These are phyloP conservation scores for Chaetodon auriga DNA, from an alignment of 2,113 vertebrate species.

Conservation along the genomic window DNA sequence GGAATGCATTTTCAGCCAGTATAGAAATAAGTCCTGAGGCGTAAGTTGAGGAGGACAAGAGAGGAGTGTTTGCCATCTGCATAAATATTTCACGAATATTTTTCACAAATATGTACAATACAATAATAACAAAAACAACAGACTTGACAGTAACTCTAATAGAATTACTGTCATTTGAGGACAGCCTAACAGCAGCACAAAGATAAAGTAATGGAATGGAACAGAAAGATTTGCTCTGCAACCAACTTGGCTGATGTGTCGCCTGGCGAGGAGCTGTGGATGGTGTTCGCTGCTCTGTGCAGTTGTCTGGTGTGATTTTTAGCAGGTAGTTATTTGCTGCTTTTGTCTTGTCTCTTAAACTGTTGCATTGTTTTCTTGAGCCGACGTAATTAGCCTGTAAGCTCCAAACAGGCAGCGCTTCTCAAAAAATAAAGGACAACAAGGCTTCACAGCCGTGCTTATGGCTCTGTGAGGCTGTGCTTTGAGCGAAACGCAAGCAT, in stretches of 20 bases:
- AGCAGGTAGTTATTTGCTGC: neutral
- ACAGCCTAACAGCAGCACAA: neutral
- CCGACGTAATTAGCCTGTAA: neutral
- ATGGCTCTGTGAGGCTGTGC: neutral
- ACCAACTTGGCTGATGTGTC: neutral
- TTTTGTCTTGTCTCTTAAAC: neutral
- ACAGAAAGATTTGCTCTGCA: neutral
- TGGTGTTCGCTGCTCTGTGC: neutral
- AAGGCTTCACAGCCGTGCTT: neutral
- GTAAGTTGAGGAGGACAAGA: neutral
- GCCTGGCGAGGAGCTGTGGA: neutral
- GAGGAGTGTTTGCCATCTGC: neutral
- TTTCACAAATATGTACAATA: neutral
- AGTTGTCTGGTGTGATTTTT: neutral
- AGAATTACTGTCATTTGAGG: slow-evolving; percentile 1
- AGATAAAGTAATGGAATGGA: neutral
- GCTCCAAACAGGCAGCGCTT: neutral
- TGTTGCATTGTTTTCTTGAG: neutral
- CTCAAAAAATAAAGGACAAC: neutral
- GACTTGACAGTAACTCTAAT: slow-evolving; percentile 4
- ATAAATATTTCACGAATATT: slow-evolving; percentile 14
- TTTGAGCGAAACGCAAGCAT: too few species aligned
- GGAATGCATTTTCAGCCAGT: neutral
- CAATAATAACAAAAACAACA: neutral
- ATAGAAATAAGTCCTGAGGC: slow-evolving; percentile 9